phyloP scores from a whole-genome alignment of 2,888 invertebrate genomes.

The Marronus borbonicus region DNA sequence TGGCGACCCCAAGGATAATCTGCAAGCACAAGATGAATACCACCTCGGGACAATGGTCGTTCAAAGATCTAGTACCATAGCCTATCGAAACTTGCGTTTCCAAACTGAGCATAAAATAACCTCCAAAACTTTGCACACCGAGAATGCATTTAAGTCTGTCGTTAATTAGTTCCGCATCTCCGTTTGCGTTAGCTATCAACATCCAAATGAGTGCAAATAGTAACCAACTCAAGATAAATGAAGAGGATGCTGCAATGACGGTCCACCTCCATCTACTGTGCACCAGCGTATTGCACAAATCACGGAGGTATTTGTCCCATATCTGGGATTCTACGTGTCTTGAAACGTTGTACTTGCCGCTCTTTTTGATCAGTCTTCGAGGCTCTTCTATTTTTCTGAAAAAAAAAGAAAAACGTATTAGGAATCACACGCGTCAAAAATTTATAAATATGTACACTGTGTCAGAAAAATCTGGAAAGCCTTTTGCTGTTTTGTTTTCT shows the following conservation, averaged over 20 bases:
- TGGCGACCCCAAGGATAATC: slow-evolving; percentile 76
- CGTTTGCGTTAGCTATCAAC: slow-evolving; percentile 82
- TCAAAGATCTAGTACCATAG: slow-evolving; percentile 86
- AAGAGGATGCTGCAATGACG: slow-evolving; percentile 75
- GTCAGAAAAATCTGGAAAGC: too few relatives aligned
- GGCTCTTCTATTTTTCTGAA: slow-evolving; percentile 54
- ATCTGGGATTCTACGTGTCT: slow-evolving; percentile 57
- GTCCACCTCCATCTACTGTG: slow-evolving; percentile 84
- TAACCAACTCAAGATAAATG: slow-evolving; percentile 84
- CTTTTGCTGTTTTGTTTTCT: too few relatives aligned
- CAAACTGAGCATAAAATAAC: slow-evolving; percentile 85
- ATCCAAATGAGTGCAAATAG: slow-evolving; percentile 87
- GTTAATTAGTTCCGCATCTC: slow-evolving; percentile 80
- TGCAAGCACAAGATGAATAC: slow-evolving; percentile 87
- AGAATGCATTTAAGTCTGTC: slow-evolving; percentile 72
- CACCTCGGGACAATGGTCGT: slow-evolving; percentile 89
- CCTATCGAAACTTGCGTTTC: slow-evolving; percentile 89
- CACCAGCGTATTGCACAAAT: slow-evolving; percentile 77
- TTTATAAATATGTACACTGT: too few relatives aligned
- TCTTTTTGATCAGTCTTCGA: slow-evolving; percentile 61
- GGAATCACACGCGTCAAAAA: too few relatives aligned
- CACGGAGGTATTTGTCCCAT: slow-evolving; percentile 66
- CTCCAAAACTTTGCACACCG: slow-evolving; percentile 77
- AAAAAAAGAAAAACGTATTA: slow-evolving; percentile 21
- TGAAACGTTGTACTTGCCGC: slow-evolving; percentile 60